Base-by-base conservation (phyloP, 1,140 invertebrate species). In the Nasonia giraulti region DNA sequence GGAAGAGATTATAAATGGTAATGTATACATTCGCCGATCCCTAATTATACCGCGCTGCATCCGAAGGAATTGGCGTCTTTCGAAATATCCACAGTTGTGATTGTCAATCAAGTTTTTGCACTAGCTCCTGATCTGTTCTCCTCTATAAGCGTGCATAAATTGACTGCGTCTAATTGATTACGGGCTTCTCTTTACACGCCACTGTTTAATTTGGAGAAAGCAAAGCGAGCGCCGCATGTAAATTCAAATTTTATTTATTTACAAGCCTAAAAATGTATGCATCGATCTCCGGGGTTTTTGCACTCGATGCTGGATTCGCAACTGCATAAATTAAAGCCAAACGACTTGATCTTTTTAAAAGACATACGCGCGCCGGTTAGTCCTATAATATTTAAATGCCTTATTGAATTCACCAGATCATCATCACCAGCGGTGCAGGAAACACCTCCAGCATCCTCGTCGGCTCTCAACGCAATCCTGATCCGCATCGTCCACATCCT, bases 181-280 rank as follows among this genome's bases (percentile, higher is more conserved):
- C 68, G 40, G 31, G 44, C 40, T 73, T 73, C 27, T 68, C 71
- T n/a, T 81, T 81, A 73, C 69, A 47, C 20, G 23, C 27, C 44
- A n/a, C 55, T 62, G 27, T 80, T 71, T 68, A 81, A 68, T 68
- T 81, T 73, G 37, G 40, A 73, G 40, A 81, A 81, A 81, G 40
- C 69, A 71, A 68, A 81, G 27, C 68, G 20, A 5, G 8, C n/a
- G 31, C 20, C 44, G 20, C 20, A 73, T 73, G 66, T 73, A 37
- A 73, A 81, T 17, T 50, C 40, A 55, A 81, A 2, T 50, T 62
- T 31, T 71, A 40, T 80, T 69, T 47, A 50, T 62, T 71, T 44
- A 12, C 10, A 8, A 69, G 37, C 20, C 27, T 44, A 44, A 69
- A 47, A n/a, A 62, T 40, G 23, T 62, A 62, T 20, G 55, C 55